These are phyloP conservation scores for Turritopsis rubra DNA, from an alignment of 30 jellyfish, hydroid and myxozoan species.

Conservation along the genomic window DNA sequence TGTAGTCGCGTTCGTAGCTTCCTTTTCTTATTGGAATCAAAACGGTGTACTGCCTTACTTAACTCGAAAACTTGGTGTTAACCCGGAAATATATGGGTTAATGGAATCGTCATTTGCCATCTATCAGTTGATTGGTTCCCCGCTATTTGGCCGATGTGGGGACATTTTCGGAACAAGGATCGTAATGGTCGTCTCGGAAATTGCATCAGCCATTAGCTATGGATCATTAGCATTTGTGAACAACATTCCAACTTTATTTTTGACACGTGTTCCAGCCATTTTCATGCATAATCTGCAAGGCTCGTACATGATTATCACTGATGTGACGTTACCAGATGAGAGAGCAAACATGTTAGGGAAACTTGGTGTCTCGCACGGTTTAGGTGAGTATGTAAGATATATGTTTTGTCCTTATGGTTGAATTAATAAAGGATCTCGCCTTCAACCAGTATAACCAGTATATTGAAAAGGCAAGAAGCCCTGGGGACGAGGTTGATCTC, in stretches of 20 bases:
- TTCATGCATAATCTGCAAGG: slow-evolving; percentile 41
- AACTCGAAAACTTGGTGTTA: slow-evolving; percentile 27
- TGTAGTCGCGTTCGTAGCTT: slow-evolving; percentile 31
- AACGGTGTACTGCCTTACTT: slow-evolving; percentile 40
- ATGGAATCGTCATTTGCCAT: slow-evolving; percentile 41
- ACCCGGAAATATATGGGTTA: slow-evolving; percentile 35
- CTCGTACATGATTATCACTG: slow-evolving; percentile 37
- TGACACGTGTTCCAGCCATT: slow-evolving; percentile 40
- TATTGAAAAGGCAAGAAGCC: no score
- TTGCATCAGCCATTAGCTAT: slow-evolving; percentile 21
- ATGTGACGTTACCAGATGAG: slow-evolving; percentile 13
- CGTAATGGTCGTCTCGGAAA: slow-evolving; percentile 16
- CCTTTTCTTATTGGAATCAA: slow-evolving; percentile 38
- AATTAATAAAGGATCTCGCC: no score
- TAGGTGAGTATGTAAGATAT: slow-evolving; percentile 10
- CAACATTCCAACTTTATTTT: slow-evolving; percentile 14
- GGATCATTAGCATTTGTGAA: slow-evolving; percentile 37
- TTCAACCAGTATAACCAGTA: no score
- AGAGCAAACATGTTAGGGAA: slow-evolving; percentile 31
- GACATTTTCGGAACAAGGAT: slow-evolving; percentile 35
- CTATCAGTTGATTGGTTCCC: slow-evolving; percentile 35
- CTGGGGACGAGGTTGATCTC: no score
- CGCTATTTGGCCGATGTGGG: slow-evolving; percentile 32
- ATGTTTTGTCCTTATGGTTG: no score
- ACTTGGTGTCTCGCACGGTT: slow-evolving; percentile 39